These are phyloP conservation scores for Mya arenaria DNA, from an alignment of 1,140 invertebrate species.

Conservation along the genomic window DNA sequence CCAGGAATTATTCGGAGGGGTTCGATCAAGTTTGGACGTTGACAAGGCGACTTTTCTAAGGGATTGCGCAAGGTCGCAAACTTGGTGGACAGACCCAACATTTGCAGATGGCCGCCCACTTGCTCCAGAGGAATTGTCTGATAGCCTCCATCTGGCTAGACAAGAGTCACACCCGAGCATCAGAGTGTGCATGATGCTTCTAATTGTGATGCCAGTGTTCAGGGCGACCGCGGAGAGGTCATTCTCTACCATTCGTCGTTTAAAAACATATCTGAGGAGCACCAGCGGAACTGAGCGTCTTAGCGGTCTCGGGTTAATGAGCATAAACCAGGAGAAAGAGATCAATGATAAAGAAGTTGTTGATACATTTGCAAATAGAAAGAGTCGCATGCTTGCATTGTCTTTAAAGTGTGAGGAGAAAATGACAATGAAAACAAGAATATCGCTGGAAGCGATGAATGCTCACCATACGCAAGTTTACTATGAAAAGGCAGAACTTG, in stretches of 20 bases:
- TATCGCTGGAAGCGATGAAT: too few species aligned
- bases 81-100: background rate
- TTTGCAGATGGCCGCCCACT: background rate
- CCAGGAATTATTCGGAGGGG: background rate
- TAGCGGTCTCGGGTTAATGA: constrained; percentile 10
- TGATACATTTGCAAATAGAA: too few species aligned
- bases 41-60: constrained; percentile 7
- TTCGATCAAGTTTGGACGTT: background rate
- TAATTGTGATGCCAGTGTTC: constrained; percentile 16
- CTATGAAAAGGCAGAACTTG: too few species aligned
- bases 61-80: background rate
- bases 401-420: constrained; percentile 4
- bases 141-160: background rate
- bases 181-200: background rate
- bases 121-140: background rate
- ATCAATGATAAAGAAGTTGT: background rate
- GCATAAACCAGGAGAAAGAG: background rate
- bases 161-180: background rate
- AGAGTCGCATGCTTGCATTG: too few species aligned
- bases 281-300: constrained; percentile 11
- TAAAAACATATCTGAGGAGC: constrained; percentile 24
- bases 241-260: background rate
- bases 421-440: too few species aligned
- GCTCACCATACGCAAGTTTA: too few species aligned
- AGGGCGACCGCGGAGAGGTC: constrained; percentile 22